A percentile compares a stretch with the other conserved stretches of the same genome.
Conservation (phyloP, 1,140 invertebrate species). For the Drosophila auraria region DNA sequence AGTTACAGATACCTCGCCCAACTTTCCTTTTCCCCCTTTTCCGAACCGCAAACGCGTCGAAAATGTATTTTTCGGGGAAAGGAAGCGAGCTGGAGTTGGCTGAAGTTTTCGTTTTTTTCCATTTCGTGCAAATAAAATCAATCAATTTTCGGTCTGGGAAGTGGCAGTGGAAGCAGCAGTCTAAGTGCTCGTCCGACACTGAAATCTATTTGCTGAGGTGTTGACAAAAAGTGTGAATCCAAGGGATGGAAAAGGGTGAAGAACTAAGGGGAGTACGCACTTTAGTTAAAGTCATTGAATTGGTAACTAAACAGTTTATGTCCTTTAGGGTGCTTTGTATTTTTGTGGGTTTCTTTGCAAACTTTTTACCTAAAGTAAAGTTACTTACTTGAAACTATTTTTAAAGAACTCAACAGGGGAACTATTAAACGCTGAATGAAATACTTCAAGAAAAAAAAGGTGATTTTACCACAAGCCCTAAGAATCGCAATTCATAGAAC, state of each 20-base stretch:
- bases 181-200: constrained; percentile 74
- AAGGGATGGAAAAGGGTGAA: constrained; percentile 1
- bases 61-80: constrained; percentile 29
- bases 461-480: not conserved
- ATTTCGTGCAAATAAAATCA: constrained; percentile 77
- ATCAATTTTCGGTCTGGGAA: constrained; percentile 73
- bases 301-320: not conserved
- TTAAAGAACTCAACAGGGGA: no score
- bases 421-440: no score
- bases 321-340: not conserved
- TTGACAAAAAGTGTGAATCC: constrained; percentile 55
- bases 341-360: not conserved
- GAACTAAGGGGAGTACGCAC: not conserved
- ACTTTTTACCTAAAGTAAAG: not conserved
- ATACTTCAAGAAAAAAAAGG: not conserved
- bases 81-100: constrained; percentile 11
- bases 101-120: constrained; percentile 23
- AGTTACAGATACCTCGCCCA: constrained; percentile 44
- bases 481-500: not conserved
- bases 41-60: constrained; percentile 56
- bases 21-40: constrained; percentile 5
- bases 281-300: not conserved
- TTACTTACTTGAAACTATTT: no score
- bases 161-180: constrained; percentile 40
- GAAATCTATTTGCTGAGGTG: constrained; percentile 78